These are phyloP conservation scores for Enteromius thamalakanensis DNA, from an alignment of 2,797 vertebrate species.

Conservation along the genomic window DNA sequence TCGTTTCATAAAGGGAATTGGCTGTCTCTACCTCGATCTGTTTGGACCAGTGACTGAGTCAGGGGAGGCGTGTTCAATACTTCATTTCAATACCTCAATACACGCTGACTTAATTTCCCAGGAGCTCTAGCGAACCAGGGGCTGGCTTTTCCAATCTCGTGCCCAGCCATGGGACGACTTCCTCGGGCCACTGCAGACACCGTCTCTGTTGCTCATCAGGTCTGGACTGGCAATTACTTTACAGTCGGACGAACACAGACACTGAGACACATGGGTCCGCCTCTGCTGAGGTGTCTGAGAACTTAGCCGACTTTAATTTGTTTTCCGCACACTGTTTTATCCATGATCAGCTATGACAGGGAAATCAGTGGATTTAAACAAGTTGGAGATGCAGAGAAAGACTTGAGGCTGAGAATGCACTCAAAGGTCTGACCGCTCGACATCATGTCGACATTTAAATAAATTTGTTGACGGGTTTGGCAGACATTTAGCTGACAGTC, in stretches of 20 bases:
- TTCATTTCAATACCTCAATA: conserved; percentile 65
- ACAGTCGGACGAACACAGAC: conserved; percentile 35
- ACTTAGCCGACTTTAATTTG: conserved; percentile 21
- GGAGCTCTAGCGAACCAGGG: conserved; percentile 56
- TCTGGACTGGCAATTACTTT: conserved; percentile 27
- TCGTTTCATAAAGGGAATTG: conserved; percentile 50
- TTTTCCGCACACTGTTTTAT: neutral
- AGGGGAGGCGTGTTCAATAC: conserved; percentile 57
- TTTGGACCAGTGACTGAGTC: conserved; percentile 36
- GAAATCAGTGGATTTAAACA: conserved; percentile 14
- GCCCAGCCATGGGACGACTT: conserved; percentile 28
- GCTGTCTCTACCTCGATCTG: conserved; percentile 39
- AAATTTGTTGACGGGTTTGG: conserved; percentile 12
- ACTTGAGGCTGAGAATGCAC: neutral
- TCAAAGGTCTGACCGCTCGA: neutral
- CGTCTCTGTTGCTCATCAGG: conserved; percentile 17
- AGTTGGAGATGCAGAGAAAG: conserved; percentile 1
- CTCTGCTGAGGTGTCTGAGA: neutral
- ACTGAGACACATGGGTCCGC: neutral
- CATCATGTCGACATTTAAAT: neutral
- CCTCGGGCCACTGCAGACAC: conserved; percentile 27
- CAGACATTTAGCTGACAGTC: conserved; percentile 18
- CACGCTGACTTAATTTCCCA: conserved; percentile 69
- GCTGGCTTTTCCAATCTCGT: conserved; percentile 39
- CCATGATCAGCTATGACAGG: neutral